Conservation (phyloP, 2,888 invertebrate genomes). For the Thecocarcelia acutangulata region DNA sequence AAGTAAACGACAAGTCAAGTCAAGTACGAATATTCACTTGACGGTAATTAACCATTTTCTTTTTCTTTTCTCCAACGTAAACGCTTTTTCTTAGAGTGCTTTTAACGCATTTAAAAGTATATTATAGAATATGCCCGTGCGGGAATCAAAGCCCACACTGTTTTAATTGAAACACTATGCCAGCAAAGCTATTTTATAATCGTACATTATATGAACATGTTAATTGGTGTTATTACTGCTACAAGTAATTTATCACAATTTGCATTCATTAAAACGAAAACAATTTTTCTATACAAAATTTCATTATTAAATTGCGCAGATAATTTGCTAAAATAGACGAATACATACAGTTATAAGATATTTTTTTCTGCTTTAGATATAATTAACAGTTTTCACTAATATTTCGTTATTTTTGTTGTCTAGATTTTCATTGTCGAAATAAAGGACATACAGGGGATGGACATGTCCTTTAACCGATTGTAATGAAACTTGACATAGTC, state of each 20-base stretch:
- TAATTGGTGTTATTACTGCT: slow-evolving; percentile 4
- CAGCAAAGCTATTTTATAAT: slow-evolving; percentile 4
- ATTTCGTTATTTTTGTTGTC: too few relatives aligned
- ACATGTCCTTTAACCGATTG: too few relatives aligned
- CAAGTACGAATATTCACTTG: slow-evolving; percentile 28
- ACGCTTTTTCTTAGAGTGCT: not conserved
- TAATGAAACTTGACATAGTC: too few relatives aligned
- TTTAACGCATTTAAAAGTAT: not conserved
- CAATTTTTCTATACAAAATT: too few relatives aligned
- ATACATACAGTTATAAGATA: too few relatives aligned
- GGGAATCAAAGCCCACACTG: not conserved
- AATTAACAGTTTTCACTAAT: too few relatives aligned
- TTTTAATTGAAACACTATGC: slow-evolving; percentile 10
- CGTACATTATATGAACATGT: not conserved
- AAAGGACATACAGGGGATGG: too few relatives aligned
- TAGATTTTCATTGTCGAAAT: too few relatives aligned
- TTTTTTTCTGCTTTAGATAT: too few relatives aligned
- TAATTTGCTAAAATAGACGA: too few relatives aligned
- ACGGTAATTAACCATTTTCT: slow-evolving; percentile 28
- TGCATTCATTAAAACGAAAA: not conserved
- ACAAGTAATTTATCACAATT: slow-evolving; percentile 22
- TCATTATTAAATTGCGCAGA: too few relatives aligned
- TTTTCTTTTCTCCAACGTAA: too few relatives aligned
- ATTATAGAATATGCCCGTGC: not conserved
- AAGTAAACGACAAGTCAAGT: slow-evolving; percentile 7